These are phyloP conservation scores for Martes flavigula DNA, from an alignment of 2,797 vertebrate species.

Conservation along the genomic window DNA sequence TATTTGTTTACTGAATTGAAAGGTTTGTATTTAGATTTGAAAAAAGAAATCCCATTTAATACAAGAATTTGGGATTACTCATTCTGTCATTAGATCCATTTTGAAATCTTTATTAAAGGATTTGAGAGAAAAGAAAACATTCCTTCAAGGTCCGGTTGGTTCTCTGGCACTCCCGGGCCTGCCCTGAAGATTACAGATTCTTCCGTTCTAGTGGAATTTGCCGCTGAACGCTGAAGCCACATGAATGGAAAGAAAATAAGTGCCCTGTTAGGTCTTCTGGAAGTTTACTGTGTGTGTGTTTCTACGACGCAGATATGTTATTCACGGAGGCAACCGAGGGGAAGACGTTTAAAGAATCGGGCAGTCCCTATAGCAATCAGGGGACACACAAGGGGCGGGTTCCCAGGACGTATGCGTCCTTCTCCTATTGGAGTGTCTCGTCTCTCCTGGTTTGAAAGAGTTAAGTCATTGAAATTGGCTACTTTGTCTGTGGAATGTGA, in stretches of 20 bases:
- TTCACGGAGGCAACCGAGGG: neutral
- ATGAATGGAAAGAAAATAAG: neutral
- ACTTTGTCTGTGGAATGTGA: neutral
- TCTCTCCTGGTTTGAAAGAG: neutral
- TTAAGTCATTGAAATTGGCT: neutral
- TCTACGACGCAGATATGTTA: neutral
- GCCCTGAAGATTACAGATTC: neutral
- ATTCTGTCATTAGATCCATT: neutral
- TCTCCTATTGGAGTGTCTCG: fast-evolving
- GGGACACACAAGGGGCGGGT: fast-evolving
- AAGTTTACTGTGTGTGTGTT: neutral
- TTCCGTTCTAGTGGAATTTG: neutral
- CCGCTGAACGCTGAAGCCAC: neutral
- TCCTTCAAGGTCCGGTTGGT: neutral
- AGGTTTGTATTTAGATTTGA: neutral
- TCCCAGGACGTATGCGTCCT: neutral
- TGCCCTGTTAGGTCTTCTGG: neutral
- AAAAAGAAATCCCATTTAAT: neutral
- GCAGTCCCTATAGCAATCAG: fast-evolving
- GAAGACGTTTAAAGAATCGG: neutral
- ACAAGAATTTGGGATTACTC: neutral
- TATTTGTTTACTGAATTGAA: neutral
- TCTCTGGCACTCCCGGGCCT: neutral
- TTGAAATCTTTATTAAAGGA: neutral
- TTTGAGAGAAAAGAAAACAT: neutral